phyloP scores from a whole-genome alignment of 2,797 vertebrate species.

The Melanotaenia nigrans region DNA sequence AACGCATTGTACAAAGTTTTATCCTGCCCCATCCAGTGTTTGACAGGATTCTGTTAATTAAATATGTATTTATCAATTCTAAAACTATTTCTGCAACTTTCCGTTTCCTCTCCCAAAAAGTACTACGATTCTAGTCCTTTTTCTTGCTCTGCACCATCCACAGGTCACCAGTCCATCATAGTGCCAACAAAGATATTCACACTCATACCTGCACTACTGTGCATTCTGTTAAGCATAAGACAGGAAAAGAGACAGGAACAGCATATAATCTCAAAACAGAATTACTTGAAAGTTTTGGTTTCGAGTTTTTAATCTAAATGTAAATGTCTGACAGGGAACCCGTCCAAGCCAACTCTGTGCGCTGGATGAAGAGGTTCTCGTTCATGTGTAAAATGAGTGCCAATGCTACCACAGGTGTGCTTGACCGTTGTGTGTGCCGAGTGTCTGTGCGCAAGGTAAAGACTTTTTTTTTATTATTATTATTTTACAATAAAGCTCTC shows the following conservation, averaged over 20 bases:
- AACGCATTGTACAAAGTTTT: neutral
- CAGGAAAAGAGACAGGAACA: neutral
- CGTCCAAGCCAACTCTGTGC: slow-evolving; percentile 94
- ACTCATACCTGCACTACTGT: neutral
- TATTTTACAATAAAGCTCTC: neutral
- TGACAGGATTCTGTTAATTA: no score
- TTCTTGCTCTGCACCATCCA: neutral
- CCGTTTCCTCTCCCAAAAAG: no score
- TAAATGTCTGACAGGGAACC: slow-evolving; percentile 83
- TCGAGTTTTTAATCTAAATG: slow-evolving; percentile 12
- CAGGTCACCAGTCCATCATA: neutral
- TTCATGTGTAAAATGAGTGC: slow-evolving; percentile 97
- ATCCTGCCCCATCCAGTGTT: neutral
- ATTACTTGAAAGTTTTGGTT: neutral
- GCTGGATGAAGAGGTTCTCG: slow-evolving; percentile 91
- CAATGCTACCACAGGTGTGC: slow-evolving; percentile 88
- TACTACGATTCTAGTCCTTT: no score
- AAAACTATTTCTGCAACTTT: no score
- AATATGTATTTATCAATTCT: no score
- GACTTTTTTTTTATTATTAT: neutral
- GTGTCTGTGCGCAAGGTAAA: slow-evolving; percentile 95
- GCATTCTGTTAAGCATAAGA: neutral
- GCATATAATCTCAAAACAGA: neutral
- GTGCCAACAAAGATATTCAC: neutral
- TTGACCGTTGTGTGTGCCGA: slow-evolving; percentile 92